phyloP scores from a whole-genome alignment of 2,113 vertebrate genomes.

The Thalassoma bifasciatum region DNA sequence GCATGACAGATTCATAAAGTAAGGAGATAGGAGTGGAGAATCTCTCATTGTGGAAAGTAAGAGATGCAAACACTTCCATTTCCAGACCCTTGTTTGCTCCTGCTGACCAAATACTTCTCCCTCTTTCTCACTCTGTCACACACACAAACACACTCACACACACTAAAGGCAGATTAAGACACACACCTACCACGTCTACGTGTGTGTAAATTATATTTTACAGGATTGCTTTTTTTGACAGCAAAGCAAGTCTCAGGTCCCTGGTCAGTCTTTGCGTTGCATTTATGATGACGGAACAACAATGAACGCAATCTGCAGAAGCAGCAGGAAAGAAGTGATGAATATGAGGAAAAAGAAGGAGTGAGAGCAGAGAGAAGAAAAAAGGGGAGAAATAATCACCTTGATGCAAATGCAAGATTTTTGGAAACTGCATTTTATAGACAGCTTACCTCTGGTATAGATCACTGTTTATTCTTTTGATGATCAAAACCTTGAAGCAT shows the following conservation, averaged over 20 bases:
- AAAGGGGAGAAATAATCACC: not conserved
- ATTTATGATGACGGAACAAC: slow-evolving; percentile 59
- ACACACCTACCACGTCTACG: slow-evolving; percentile 8
- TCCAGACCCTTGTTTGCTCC: slow-evolving; percentile 10
- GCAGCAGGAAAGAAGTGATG: slow-evolving; percentile 48
- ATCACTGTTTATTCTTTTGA: not conserved
- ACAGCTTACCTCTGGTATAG: not conserved
- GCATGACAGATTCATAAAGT: too few species aligned
- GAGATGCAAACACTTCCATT: slow-evolving; percentile 29
- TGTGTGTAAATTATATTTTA: slow-evolving; percentile 2
- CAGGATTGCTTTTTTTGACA: slow-evolving; percentile 38
- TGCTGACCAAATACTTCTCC: slow-evolving; percentile 58
- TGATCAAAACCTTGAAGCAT: slow-evolving; percentile 20
- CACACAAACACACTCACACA: slow-evolving; percentile 3
- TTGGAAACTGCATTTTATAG: not conserved
- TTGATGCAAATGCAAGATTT: not conserved
- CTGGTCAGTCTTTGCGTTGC: slow-evolving; percentile 49
- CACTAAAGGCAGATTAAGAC: slow-evolving; percentile 11
- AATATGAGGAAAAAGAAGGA: slow-evolving; percentile 33
- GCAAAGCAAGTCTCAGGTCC: slow-evolving; percentile 58
- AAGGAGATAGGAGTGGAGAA: too few species aligned
- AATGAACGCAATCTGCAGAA: slow-evolving; percentile 52
- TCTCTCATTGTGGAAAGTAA: not conserved
- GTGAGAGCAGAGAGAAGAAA: slow-evolving; percentile 8
- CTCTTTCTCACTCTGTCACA: not conserved